Evolutionary conservation across 2,888 invertebrate genomes (phyloP).

Genomic region (Hirtodrosophila cameraria): DNA sequence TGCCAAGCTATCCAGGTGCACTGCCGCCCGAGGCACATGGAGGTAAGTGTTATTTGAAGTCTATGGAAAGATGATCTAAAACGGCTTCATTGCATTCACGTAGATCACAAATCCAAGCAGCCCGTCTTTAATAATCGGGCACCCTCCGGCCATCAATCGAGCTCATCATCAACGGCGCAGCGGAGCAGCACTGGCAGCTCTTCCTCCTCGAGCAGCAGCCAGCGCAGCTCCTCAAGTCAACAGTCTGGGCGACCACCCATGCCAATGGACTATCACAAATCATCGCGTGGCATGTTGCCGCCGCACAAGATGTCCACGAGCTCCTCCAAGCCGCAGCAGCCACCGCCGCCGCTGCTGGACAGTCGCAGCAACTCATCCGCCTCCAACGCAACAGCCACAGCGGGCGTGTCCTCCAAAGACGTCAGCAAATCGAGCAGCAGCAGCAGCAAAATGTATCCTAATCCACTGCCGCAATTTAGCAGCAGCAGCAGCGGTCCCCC

Average conservation of each 20-base stretch:
- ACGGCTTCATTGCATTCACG: background rate
- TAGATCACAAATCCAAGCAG: slow-evolving; percentile 81
- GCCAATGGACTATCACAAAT: slow-evolving; percentile 81
- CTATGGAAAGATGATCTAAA: no score
- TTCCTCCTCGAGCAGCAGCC: slow-evolving; percentile 48
- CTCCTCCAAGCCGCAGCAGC: slow-evolving; percentile 61
- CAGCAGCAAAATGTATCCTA: slow-evolving; percentile 72
- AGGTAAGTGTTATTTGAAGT: slow-evolving; percentile 59
- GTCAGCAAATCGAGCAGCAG: slow-evolving; percentile 49
- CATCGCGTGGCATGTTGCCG: slow-evolving; percentile 76
- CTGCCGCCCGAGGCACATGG: slow-evolving; percentile 71
- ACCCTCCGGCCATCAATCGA: slow-evolving; percentile 57
- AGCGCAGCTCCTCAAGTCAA: slow-evolving; percentile 51
- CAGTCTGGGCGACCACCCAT: slow-evolving; percentile 59
- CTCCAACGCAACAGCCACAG: slow-evolving; percentile 50
- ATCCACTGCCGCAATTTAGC: slow-evolving; percentile 50
- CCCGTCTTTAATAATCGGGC: slow-evolving; percentile 69
- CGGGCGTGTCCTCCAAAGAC: slow-evolving; percentile 55
- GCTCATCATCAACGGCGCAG: slow-evolving; percentile 58
- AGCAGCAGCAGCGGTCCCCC: slow-evolving; percentile 43
- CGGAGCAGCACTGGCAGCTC: slow-evolving; percentile 37
- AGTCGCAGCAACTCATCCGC: slow-evolving; percentile 46
- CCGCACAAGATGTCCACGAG: slow-evolving; percentile 71
- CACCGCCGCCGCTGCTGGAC: slow-evolving; percentile 37
- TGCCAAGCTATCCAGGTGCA: slow-evolving; percentile 76